These are phyloP conservation scores for Dexiosoma caninum DNA, from an alignment of 2,888 invertebrate genomes.

Conservation along the genomic window DNA sequence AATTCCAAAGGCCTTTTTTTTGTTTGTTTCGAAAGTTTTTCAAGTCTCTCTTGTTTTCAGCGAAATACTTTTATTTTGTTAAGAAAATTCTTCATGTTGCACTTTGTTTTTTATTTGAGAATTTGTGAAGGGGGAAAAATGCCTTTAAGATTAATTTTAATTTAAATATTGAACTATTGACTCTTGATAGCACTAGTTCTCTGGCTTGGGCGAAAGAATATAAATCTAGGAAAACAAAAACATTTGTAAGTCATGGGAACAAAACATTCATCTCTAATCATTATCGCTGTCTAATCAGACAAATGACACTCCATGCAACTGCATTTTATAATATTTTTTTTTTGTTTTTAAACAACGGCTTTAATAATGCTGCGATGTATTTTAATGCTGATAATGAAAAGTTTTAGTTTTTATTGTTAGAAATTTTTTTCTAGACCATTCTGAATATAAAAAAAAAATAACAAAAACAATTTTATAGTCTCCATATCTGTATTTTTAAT, in stretches of 20 bases:
- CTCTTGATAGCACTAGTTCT: conserved; percentile 5
- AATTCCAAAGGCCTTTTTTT: neutral
- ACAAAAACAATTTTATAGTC: no score
- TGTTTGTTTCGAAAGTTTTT: neutral
- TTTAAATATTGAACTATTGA: conserved; percentile 21
- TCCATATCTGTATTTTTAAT: no score
- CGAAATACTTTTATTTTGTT: neutral
- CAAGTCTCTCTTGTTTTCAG: neutral
- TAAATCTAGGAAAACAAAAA: neutral
- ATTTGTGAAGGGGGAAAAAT: neutral
- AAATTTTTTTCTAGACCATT: no score
- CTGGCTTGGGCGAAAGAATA: neutral
- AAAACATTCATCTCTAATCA: neutral
- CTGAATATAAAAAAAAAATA: no score
- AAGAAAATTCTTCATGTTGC: neutral
- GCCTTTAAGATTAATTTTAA: conserved; percentile 46
- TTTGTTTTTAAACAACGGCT: neutral
- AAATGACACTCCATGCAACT: neutral
- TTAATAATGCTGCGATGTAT: neutral
- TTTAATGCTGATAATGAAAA: neutral
- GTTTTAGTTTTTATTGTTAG: neutral
- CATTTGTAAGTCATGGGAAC: conserved; percentile 16
- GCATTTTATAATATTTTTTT: neutral
- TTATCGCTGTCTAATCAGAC: neutral
- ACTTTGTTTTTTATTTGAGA: neutral